Evolutionary conservation across 2,113 vertebrate species (phyloP), one percentile per base, ranked within the genome.

Genomic region (Erythrocebus patas): DNA sequence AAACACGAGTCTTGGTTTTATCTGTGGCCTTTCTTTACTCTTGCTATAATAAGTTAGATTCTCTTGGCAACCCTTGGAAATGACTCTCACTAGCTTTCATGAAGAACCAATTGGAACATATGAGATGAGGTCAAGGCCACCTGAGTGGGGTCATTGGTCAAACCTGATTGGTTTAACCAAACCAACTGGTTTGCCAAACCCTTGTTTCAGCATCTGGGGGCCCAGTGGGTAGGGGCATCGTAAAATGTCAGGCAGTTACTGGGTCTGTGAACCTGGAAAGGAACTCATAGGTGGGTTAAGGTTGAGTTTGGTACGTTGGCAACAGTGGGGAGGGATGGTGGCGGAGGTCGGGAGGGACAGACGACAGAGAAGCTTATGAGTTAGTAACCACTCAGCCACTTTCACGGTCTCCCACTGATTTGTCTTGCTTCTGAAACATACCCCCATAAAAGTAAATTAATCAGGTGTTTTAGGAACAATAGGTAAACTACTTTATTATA

Each of bases 351-450:
- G 52, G 50, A 86, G 38, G 45, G 88, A 68, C 38, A 8, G 23
- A 23, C 9, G 6, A 86, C 59, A 73, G 43, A 95, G 35, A 92
- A 80, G 11, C 22, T 30, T 11, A 0, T 43, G 64, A 88, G 61
- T 0, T 38, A 48, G 59, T 83, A 22, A 1, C 73, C 66, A 81
- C 40, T 40, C 52, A 64, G 40, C 55, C 70, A 92, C 52, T 30
- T 68, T 50, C 52, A 61, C n/a, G 43, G 27, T 75, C 20, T 88
- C 38, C 81, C 81, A 32, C 40, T 95, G 55, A 38, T 70, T 61
- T 84, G 38, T 84, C 73, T 91, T 25, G 0, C 5, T 72, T 95
- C 91, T 80, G 82, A 94, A 97, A 95, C 73, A 93, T 12, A 68
- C 13, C 55, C 35, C 68, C 40, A 82, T 88, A 75, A 82, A 95